phyloP scores from a whole-genome alignment of 2,797 vertebrate genomes.

The Halcyon leucocephala region DNA sequence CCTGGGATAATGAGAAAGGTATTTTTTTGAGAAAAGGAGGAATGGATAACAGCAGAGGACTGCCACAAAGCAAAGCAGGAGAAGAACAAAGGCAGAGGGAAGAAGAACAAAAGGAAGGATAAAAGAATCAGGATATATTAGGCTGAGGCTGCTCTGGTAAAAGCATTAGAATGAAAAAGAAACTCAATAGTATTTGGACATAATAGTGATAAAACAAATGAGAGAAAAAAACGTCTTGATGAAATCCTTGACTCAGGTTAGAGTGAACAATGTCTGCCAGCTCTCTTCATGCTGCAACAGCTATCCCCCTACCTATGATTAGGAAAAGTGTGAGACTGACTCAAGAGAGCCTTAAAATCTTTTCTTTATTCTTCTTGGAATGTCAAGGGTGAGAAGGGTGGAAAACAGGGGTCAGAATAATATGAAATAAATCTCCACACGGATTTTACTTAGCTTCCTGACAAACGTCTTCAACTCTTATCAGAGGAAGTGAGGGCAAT shows the following conservation, averaged over 20 bases:
- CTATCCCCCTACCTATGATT: rapidly evolving
- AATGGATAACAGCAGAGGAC: not conserved
- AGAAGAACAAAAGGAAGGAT: not conserved
- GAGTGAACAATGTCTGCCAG: not conserved
- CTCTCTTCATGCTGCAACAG: not conserved
- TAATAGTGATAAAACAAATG: not conserved
- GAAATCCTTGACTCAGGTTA: not conserved
- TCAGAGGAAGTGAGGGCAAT: not conserved
- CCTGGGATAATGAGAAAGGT: not conserved
- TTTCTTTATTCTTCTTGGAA: not conserved
- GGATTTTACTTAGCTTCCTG: not conserved
- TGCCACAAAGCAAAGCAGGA: not conserved
- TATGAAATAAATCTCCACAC: not conserved
- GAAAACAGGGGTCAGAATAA: not conserved
- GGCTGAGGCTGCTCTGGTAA: not conserved
- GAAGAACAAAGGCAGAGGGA: not conserved
- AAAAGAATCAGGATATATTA: not conserved
- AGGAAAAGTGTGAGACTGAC: not conserved
- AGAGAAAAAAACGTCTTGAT: not conserved
- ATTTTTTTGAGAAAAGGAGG: not conserved
- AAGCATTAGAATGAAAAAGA: not conserved
- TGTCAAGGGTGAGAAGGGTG: not conserved
- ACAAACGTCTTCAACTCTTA: not conserved
- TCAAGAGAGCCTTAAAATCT: not conserved
- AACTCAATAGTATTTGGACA: not conserved